Base-by-base conservation (phyloP, 2,113 vertebrate species). In the Leuciscus idus region DNA sequence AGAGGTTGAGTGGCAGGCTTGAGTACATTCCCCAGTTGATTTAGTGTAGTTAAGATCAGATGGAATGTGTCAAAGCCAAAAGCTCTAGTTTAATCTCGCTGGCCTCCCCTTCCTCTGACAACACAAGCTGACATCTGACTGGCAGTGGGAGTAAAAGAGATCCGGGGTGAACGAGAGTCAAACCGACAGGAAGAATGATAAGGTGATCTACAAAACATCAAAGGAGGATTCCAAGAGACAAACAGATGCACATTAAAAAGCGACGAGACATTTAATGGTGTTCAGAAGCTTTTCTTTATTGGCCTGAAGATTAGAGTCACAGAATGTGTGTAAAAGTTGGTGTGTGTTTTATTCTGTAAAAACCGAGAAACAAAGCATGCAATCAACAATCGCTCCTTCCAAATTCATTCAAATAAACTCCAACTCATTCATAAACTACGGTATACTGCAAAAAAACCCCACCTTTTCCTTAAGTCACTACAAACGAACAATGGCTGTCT, bases 201-300 rank as follows among this genome's bases (percentile, higher is more conserved):
- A 72, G 79, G 76, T 33, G 84, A 78, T 64, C 43, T 46, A 50
- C 43, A 66, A 26, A 36, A 70, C n/a, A 79, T 68, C 61, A 72
- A 55, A 66, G 72, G 55, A 33, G 36, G 39, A 1, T 66, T 90
- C 76, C 12, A 82, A 85, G 75, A 85, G 66, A 90, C 87, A 26
- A 43, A 72, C 15, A 73, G 62, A 70, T 28, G 80, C 80, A 61
- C 80, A 61, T 52, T 28, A 81, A 80, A 57, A 28, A 46, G 50
- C 55, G 5, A 46, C n/a, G n/a, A 64, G n/a, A 62, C 59, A 28
- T 19, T 64, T 48, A 46, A 64, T 81, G 59, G 74, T 86, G 87
- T 93, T 93, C 83, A 92, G 89, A 93, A 90, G 91, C 91, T 90
- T 91, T 87, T 89, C 91, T 91, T 95, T 95, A 95, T 95, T 95